phyloP scores from a whole-genome alignment of 2,888 invertebrate species.

The Sphaeridia pumilis region DNA sequence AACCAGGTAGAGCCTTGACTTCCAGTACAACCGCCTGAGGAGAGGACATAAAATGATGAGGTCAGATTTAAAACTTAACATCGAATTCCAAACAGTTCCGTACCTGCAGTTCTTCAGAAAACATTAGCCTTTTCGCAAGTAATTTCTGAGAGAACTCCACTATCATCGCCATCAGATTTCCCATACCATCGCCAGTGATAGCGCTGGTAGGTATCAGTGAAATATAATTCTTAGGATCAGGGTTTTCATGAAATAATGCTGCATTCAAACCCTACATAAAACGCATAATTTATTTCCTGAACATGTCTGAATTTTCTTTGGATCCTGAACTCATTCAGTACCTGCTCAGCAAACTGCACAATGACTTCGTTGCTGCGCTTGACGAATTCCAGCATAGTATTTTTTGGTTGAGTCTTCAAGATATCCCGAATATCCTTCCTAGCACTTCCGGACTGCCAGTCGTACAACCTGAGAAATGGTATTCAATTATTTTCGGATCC shows the following conservation, averaged over 20 bases:
- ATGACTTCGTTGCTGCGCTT: conserved; percentile 76
- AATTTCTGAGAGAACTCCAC: conserved; percentile 84
- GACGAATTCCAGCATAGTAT: conserved; percentile 88
- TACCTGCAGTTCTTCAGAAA: conserved; percentile 82
- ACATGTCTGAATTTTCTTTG: too few species aligned
- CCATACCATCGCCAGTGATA: conserved; percentile 96
- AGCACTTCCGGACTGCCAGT: conserved; percentile 77
- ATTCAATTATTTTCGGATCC: too few species aligned
- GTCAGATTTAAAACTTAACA: too few species aligned
- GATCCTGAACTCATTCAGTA: too few species aligned
- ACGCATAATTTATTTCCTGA: too few species aligned
- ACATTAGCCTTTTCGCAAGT: conserved; percentile 77
- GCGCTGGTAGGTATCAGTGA: conserved; percentile 97
- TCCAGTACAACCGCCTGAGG: conserved; percentile 43
- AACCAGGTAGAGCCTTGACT: conserved; percentile 91
- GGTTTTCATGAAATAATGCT: conserved; percentile 88
- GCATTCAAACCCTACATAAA: conserved; percentile 84
- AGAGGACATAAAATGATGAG: too few species aligned
- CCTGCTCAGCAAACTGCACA: conserved; percentile 87
- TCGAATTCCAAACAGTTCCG: too few species aligned
- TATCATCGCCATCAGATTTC: conserved; percentile 86
- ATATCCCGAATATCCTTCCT: conserved; percentile 86
- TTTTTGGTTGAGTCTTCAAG: conserved; percentile 70
- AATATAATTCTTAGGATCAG: conserved; percentile 81
- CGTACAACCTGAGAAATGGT: conserved; percentile 61